Evolutionary conservation across 37 sponge, comb jelly and placozoan species (phyloP).

Genomic region (Haliclona indistincta): DNA sequence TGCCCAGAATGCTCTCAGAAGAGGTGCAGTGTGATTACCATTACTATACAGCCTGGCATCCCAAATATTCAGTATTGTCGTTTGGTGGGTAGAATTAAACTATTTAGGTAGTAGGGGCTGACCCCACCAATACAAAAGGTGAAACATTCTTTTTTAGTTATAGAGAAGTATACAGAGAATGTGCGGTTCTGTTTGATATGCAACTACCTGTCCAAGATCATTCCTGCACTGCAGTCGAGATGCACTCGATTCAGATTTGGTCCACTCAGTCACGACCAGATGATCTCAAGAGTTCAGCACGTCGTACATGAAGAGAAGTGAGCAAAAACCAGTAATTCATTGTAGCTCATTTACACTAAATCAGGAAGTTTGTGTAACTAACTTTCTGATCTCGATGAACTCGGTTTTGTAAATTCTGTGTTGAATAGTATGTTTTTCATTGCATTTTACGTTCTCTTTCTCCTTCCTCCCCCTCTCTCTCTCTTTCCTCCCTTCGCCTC

Average conservation of each 20-base stretch:
- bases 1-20: conserved; percentile 97
- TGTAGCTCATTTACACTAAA: background rate
- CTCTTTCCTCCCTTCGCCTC: background rate
- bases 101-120: too few relatives aligned
- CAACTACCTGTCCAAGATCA: conserved; percentile 95
- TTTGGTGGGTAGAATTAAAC: too few relatives aligned
- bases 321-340: conserved; percentile 1
- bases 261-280: conserved; percentile 84
- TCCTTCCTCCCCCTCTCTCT: background rate
- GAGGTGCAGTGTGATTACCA: conserved; percentile 44
- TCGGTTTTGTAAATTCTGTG: too few relatives aligned
- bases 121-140: too few relatives aligned
- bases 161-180: conserved; percentile 98
- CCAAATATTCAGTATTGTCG: background rate
- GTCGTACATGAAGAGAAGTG: conserved; percentile 85
- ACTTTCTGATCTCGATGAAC: too few relatives aligned
- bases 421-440: too few relatives aligned
- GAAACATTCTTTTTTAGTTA: conserved; percentile 57
- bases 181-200: conserved; percentile 96
- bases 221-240: conserved; percentile 96
- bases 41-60: background rate
- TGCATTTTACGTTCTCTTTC: background rate
- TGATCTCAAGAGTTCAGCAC: conserved; percentile 74
- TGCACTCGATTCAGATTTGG: conserved; percentile 98
- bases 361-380: background rate